phyloP scores from a whole-genome alignment of 2,113 vertebrate species.

The Apistogramma diplotaenia region DNA sequence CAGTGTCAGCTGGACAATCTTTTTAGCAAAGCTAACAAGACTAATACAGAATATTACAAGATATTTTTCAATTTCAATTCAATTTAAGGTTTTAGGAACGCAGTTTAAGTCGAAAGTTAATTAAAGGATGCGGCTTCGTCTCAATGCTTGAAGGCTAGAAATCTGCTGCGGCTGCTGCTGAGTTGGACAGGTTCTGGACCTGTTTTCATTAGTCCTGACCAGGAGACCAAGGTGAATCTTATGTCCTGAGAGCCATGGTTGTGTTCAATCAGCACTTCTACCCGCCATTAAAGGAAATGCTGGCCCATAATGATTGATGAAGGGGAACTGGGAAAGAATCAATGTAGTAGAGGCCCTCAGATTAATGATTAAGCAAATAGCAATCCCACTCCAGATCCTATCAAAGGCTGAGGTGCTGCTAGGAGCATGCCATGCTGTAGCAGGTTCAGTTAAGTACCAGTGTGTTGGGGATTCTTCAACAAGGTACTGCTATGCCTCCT shows the following conservation, averaged over 20 bases:
- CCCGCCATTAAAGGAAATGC: slow-evolving; percentile 54
- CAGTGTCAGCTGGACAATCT: slow-evolving; percentile 1
- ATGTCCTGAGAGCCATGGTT: slow-evolving; percentile 6
- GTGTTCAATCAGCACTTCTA: slow-evolving; percentile 60
- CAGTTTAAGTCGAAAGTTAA: background rate
- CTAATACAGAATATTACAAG: background rate
- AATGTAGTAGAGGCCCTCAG: slow-evolving; percentile 55
- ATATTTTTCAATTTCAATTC: background rate
- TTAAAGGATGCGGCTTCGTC: background rate
- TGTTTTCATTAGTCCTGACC: background rate
- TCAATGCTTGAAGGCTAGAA: background rate
- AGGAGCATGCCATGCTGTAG: slow-evolving; percentile 15
- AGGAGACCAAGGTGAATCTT: slow-evolving; percentile 29
- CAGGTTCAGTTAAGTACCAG: slow-evolving; percentile 28
- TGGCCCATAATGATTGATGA: slow-evolving; percentile 63
- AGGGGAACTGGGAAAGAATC: slow-evolving; percentile 58
- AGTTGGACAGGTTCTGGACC: background rate
- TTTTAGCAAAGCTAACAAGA: slow-evolving; percentile 1
- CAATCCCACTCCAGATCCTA: slow-evolving; percentile 37
- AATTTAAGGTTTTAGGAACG: background rate
- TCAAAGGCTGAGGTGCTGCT: slow-evolving; percentile 20
- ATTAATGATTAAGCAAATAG: slow-evolving; percentile 71
- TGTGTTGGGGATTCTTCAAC: background rate
- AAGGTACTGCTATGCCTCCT: background rate
- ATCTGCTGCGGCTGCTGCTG: background rate